phyloP scores from a whole-genome alignment of 2,888 invertebrate species.

The Pristionchus entomophagus region DNA sequence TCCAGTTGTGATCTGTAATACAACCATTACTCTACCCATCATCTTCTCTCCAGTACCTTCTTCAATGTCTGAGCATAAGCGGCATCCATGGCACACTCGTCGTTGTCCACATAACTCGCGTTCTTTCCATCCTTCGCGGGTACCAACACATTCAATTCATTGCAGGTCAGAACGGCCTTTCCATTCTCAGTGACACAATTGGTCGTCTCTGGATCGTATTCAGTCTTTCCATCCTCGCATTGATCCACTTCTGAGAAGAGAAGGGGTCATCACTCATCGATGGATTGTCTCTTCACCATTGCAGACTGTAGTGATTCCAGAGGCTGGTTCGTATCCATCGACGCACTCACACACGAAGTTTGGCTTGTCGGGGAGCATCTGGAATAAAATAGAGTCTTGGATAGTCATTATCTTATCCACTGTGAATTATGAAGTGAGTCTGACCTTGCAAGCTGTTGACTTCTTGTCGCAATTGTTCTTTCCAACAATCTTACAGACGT shows the following conservation, averaged over 20 bases:
- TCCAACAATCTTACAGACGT: neutral
- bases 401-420: neutral
- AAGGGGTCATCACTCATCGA: too few relatives aligned
- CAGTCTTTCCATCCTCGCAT: neutral
- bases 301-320: neutral
- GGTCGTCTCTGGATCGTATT: neutral
- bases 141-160: neutral
- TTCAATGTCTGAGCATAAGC: conserved; percentile 36
- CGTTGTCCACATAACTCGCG: conserved; percentile 3
- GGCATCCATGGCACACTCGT: conserved; percentile 43
- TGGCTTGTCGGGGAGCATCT: conserved; percentile 42
- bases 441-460: conserved; percentile 12
- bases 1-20: conserved; percentile 9
- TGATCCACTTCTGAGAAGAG: neutral
- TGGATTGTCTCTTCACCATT: neutral
- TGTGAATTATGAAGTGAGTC: neutral
- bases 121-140: neutral
- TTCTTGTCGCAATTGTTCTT: neutral
- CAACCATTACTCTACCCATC: neutral
- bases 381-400: too few relatives aligned
- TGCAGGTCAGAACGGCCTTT: neutral
- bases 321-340: conserved; percentile 6
- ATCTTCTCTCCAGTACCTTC: neutral
- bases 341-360: neutral
- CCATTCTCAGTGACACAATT: neutral